Evolutionary conservation across 2,797 vertebrate species (phyloP).

Genomic region (Rhincodon typus): DNA sequence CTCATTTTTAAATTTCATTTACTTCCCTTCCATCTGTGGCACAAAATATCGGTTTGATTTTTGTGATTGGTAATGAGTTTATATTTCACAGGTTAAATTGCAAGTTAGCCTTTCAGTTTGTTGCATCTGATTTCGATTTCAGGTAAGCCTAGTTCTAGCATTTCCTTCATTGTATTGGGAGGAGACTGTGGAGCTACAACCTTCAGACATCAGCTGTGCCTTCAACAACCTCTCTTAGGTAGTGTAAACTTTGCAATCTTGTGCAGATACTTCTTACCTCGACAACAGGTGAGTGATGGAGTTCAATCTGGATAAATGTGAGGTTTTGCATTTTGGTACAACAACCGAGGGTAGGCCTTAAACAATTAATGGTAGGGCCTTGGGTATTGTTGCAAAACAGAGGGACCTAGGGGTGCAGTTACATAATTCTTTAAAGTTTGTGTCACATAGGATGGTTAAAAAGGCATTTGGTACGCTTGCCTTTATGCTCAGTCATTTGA

Average conservation of each 20-base stretch:
- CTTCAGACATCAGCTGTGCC: conserved; percentile 80
- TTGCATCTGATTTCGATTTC: conserved; percentile 42
- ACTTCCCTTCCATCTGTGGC: neutral
- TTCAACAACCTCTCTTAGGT: conserved; percentile 89
- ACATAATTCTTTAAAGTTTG: too few species aligned
- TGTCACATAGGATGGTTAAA: too few species aligned
- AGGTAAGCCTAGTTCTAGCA: conserved; percentile 85
- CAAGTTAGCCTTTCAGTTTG: neutral
- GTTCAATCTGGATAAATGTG: too few species aligned
- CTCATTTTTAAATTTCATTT: neutral
- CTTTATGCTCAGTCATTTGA: too few species aligned
- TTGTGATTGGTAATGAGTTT: conserved; percentile 14
- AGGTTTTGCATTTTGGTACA: too few species aligned
- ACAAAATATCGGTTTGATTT: neutral
- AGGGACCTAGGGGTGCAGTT: too few species aligned
- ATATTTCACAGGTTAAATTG: conserved; percentile 38
- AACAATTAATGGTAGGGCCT: too few species aligned
- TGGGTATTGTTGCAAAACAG: too few species aligned
- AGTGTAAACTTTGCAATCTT: too few species aligned
- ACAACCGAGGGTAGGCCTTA: too few species aligned
- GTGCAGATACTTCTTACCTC: conserved; percentile 76
- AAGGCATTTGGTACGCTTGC: too few species aligned
- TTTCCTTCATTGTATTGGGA: conserved; percentile 90
- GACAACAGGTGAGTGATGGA: conserved; percentile 16
- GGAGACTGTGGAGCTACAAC: conserved; percentile 78